Evolutionary conservation across 2,888 invertebrate species (phyloP).

Genomic region (Caenorhabditis uteleia): DNA sequence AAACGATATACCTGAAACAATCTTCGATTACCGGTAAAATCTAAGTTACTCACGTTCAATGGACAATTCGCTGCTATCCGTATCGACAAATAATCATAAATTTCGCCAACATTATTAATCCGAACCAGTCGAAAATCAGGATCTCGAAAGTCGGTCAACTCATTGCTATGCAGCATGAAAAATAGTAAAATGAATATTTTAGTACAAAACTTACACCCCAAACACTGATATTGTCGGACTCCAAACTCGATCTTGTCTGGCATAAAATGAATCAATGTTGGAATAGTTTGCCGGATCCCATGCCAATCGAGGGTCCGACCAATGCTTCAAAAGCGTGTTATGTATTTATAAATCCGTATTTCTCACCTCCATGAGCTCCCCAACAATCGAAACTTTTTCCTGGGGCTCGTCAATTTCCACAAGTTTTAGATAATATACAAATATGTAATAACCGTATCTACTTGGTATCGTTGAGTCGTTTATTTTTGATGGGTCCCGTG

Average conservation of each 20-base stretch:
- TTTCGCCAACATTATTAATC: not conserved
- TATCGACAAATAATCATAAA: no score
- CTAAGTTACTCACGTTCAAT: no score
- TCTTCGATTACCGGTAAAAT: no score
- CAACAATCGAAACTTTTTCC: constrained; percentile 30
- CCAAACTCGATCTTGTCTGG: constrained; percentile 18
- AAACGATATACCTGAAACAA: not conserved
- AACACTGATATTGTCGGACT: constrained; percentile 23
- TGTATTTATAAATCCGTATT: no score
- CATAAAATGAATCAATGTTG: constrained; percentile 6
- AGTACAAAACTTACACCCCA: constrained; percentile 24
- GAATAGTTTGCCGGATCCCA: constrained; percentile 12
- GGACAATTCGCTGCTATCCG: no score
- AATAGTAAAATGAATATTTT: no score
- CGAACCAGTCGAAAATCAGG: constrained; percentile 13
- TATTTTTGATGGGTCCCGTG: no score
- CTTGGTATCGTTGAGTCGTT: not conserved
- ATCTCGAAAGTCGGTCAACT: constrained; percentile 27
- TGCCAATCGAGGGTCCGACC: constrained; percentile 17
- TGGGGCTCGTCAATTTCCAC: constrained; percentile 24
- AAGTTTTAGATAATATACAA: constrained; percentile 26
- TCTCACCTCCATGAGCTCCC: constrained; percentile 27
- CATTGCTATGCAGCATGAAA: constrained; percentile 9
- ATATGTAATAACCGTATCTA: constrained; percentile 18
- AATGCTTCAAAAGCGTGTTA: not conserved